Percentiles rank a stretch among this genome's conserved stretches.
phyloP scores from a whole-genome alignment of 1,140 invertebrate species.

The Lithobius niger region DNA sequence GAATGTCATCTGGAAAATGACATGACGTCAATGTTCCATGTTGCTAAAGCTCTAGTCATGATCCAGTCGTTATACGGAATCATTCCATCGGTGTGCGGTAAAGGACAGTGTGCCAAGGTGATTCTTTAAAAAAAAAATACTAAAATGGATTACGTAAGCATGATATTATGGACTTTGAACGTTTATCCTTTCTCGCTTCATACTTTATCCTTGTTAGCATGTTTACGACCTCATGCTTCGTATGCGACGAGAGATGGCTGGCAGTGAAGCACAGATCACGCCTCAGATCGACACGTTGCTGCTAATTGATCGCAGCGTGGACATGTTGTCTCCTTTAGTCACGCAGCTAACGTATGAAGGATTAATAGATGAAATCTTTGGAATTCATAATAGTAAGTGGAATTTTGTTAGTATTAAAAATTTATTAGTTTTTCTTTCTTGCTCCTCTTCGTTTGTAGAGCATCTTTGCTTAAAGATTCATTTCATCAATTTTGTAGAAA shows the following conservation, averaged over 20 bases:
- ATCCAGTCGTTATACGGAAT: constrained; percentile 79
- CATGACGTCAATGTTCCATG: constrained; percentile 69
- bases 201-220: constrained; percentile 34
- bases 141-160: neutral
- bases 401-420: neutral
- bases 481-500: too few relatives aligned
- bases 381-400: constrained; percentile 48
- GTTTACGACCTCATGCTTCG: constrained; percentile 75
- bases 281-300: constrained; percentile 75
- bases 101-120: constrained; percentile 63
- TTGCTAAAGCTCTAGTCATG: constrained; percentile 71
- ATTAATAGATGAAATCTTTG: constrained; percentile 82
- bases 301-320: constrained; percentile 73
- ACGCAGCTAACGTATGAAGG: constrained; percentile 97
- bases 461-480: too few relatives aligned
- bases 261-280: constrained; percentile 32
- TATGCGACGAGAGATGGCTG: constrained; percentile 51
- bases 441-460: too few relatives aligned
- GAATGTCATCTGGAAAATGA: constrained; percentile 79
- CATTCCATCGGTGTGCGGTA: constrained; percentile 77
- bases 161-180: neutral
- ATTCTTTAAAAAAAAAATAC: neutral
- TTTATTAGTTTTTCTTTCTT: neutral
- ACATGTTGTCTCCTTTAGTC: constrained; percentile 79
- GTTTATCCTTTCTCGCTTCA: neutral